Conservation (phyloP, 2,113 vertebrate genomes). For the Rissa tridactyla region DNA sequence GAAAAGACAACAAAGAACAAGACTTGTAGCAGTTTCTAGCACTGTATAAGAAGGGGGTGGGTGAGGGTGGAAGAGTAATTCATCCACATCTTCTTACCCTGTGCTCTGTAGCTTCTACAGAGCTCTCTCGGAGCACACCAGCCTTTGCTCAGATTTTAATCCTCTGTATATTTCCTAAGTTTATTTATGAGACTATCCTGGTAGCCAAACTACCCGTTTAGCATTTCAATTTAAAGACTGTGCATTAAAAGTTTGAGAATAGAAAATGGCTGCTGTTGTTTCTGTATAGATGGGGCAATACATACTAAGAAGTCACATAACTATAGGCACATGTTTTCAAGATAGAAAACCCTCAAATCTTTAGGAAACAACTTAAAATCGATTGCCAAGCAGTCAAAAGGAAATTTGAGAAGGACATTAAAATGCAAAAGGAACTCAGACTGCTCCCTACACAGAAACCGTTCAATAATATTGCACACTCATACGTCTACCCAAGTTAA, state of each 20-base stretch:
- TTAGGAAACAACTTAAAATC: not conserved
- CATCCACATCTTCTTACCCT: not conserved
- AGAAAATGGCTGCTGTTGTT: not conserved
- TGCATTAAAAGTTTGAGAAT: not conserved
- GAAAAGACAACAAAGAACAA: not conserved
- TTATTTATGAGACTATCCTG: not conserved
- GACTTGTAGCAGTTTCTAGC: not conserved
- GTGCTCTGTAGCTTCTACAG: not conserved
- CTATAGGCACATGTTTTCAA: not conserved
- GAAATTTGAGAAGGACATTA: not conserved
- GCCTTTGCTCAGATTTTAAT: not conserved
- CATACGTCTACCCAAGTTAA: not conserved
- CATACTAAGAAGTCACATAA: not conserved
- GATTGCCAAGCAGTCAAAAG: not conserved
- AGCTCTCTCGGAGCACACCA: not conserved
- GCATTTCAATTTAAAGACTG: not conserved
- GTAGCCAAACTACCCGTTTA: not conserved
- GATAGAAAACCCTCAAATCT: not conserved
- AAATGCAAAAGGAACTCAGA: not conserved
- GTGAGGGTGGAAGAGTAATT: not conserved
- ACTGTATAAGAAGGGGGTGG: not conserved
- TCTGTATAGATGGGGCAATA: not conserved
- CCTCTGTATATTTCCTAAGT: not conserved
- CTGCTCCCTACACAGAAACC: not conserved
- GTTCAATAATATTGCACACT: not conserved